Base-by-base conservation (phyloP, 2,113 vertebrate species). In the Phrynosoma platyrhinos region DNA sequence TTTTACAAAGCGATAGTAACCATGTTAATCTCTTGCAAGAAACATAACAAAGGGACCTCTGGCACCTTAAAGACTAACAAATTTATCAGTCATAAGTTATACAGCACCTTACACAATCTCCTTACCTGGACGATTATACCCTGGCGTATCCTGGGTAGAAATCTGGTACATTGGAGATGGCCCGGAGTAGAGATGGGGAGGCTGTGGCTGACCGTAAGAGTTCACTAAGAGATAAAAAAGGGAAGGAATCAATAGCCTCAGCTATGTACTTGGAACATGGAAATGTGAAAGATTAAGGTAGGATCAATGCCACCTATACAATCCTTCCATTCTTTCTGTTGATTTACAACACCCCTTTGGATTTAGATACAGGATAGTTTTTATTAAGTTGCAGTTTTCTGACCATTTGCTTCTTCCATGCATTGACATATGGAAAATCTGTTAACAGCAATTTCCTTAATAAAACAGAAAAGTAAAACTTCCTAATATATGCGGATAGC, bases 161-260 rank as follows among this genome's bases (percentile, higher is more conserved):
- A 97, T 94, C 66, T 96, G 96, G 90, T 97, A 97, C 95, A 97
- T 97, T 52, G 97, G 97, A 90, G 97, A 96, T 55, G 97, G 97
- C 90, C 95, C 97, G 1, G 97, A 96, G 88, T 97, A 97, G 87
- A 97, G 96, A 93, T 97, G 97, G 79, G 97, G 93, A 87, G 94
- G 96, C 88, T 97, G 97, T 25, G 96, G 97, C 89, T 97, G 97
- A 77, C 96, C 97, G 30, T 97, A 97, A 86, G 97, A 97, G 89
- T 96, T 97, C 87, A 97, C 97, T 97, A 91, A 83, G 82, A 92
- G 96, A 94, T 52, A 42, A 90, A 94, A 88, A 62, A 0, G 92
- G 85, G 58, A 84, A 62, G 89, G 71, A 84, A 52, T 95, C 90
- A 93, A 79, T 0, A 0, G 77, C 72, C 69, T 64, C 27, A 13